Evolutionary conservation across 1,140 invertebrate species (phyloP).

Genomic region (Pygmarrhopalites habei): DNA sequence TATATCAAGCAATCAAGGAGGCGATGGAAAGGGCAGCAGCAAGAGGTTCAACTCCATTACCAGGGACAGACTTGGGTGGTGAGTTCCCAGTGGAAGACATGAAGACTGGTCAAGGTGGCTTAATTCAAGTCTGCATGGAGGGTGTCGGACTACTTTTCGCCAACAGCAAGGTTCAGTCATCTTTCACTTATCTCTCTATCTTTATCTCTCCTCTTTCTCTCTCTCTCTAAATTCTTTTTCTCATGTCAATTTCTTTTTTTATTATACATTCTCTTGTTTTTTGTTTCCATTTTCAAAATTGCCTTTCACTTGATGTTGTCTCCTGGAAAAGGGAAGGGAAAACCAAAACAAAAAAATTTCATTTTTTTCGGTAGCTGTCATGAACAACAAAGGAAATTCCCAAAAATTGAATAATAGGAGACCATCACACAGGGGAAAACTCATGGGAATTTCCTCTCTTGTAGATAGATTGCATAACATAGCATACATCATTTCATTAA

Average conservation of each 20-base stretch:
- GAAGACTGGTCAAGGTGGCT: conserved; percentile 88
- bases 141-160: conserved; percentile 96
- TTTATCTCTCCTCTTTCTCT: conserved; percentile 3
- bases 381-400: too few relatives aligned
- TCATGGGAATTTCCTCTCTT: too few relatives aligned
- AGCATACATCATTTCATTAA: too few relatives aligned
- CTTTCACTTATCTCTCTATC: background rate
- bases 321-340: too few relatives aligned
- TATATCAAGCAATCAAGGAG: conserved; percentile 98
- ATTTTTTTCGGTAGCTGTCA: too few relatives aligned
- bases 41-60: conserved; percentile 63
- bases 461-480: too few relatives aligned
- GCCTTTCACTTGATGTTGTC: too few relatives aligned
- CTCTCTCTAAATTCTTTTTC: conserved; percentile 5
- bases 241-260: background rate
- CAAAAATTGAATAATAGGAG: too few relatives aligned
- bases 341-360: too few relatives aligned
- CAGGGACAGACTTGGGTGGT: conserved; percentile 80
- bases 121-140: conserved; percentile 98
- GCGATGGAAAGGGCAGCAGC: conserved; percentile 94
- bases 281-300: background rate
- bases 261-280: background rate
- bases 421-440: too few relatives aligned
- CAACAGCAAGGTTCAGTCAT: conserved; percentile 87
- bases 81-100: conserved; percentile 98